A percentile compares a stretch with the other conserved stretches of the same genome.
Conservation (phyloP, 2,113 vertebrate species). For the Halcyon malimbica region DNA sequence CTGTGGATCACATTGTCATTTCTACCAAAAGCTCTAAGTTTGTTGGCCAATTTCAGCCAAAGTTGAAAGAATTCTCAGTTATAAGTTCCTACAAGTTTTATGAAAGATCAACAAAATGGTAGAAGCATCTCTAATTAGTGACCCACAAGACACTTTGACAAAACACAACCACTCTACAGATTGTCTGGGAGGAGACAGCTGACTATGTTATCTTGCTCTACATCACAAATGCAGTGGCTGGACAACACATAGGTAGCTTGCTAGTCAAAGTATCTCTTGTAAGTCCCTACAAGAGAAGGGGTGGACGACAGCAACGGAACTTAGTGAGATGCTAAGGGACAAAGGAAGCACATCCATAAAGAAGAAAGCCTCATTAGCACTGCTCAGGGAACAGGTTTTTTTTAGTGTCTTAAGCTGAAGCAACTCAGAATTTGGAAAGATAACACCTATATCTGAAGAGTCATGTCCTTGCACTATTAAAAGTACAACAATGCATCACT, state of each 20-base stretch:
- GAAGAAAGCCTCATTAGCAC: not conserved
- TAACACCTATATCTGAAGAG: not conserved
- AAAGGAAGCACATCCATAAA: not conserved
- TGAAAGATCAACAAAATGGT: not conserved
- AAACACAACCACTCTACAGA: fast-evolving
- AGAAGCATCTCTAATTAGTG: not conserved
- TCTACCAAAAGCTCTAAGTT: not conserved
- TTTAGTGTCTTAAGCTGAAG: not conserved
- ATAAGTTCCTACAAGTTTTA: not conserved
- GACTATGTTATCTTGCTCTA: fast-evolving
- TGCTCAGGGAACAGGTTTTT: not conserved
- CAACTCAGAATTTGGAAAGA: not conserved
- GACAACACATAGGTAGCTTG: not conserved
- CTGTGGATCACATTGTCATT: not conserved
- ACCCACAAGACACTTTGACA: not conserved
- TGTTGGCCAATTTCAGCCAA: not conserved
- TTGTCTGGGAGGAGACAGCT: not conserved
- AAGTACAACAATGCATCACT: not conserved
- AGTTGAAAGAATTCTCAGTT: not conserved
- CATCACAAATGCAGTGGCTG: not conserved
- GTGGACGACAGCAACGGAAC: not conserved
- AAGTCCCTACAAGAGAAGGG: not conserved
- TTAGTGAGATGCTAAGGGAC: not conserved
- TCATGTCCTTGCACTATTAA: not conserved
- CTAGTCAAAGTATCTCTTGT: not conserved